Conservation (phyloP, 2,113 vertebrate genomes). For the Phyllopteryx taeniolatus region DNA sequence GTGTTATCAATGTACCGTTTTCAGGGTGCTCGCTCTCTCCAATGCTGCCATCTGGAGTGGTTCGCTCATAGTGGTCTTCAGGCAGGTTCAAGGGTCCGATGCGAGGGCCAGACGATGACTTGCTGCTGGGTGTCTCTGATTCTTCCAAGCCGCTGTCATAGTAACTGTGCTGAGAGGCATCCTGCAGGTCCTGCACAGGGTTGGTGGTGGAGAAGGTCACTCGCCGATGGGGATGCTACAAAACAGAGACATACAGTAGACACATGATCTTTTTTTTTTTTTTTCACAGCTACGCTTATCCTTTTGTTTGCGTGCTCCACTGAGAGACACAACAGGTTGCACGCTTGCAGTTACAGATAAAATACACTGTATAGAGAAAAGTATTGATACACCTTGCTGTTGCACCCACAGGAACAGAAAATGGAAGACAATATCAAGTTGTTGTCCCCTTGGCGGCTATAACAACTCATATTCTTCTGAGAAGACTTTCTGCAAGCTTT, state of each 20-base stretch:
- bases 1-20: slow-evolving; percentile 78
- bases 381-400: background rate
- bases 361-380: slow-evolving; percentile 8
- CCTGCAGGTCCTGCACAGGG: slow-evolving; percentile 95
- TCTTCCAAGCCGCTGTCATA: slow-evolving; percentile 98
- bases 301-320: slow-evolving; percentile 2
- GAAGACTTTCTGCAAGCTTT: background rate
- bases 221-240: slow-evolving; percentile 94
- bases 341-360: background rate
- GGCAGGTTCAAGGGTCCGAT: slow-evolving; percentile 93
- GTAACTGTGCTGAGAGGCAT: slow-evolving; percentile 96
- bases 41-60: slow-evolving; percentile 98
- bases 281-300: background rate
- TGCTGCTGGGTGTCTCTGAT: slow-evolving; percentile 97
- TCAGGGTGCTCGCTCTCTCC: slow-evolving; percentile 98
- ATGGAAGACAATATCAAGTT: slow-evolving; percentile 8
- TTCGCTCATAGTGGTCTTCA: slow-evolving; percentile 96
- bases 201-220: slow-evolving; percentile 98
- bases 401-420: background rate
- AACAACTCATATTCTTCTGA: background rate
- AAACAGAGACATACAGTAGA: slow-evolving; percentile 31
- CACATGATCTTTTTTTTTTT: slow-evolving; percentile 18
- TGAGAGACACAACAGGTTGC: slow-evolving; percentile 1
- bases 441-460: background rate
- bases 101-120: slow-evolving; percentile 94